Evolutionary conservation across 2,797 vertebrate species (phyloP), one percentile per base, ranked within the genome.

Genomic region (Cheirogaleus major): DNA sequence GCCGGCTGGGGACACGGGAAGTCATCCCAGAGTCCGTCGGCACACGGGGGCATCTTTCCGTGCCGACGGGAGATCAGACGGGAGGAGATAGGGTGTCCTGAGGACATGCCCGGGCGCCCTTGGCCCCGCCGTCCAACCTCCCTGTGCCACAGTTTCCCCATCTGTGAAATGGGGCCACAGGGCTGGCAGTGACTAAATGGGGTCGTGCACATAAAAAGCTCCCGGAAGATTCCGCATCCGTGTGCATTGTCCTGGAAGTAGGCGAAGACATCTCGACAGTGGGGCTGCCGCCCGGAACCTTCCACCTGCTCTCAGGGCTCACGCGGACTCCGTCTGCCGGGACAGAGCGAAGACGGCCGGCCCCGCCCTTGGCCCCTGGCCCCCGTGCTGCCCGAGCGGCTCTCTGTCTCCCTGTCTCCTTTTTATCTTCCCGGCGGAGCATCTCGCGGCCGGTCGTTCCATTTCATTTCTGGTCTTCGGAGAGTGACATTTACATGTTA

Each of bases 401-500:
- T 41, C 63, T 43, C 69, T 20, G 10, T 32, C 22, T 8, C 1
- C 76, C 59, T 0, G 0, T 59, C n/a, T 35, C 73, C 18, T 81
- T 93, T 98, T 97, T 95, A 97, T 98, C 98, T 96, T 88, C 82
- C 93, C 92, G 30, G 89, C 93, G 22, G 88, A 91, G 97, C 75
- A 63, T 93, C 96, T 87, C 14, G 59, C 95, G 86, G 85, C 83
- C 94, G 25, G 85, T 95, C 65, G 17, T 86, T 97, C 93, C 98
- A 93, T 95, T 98, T 97, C 98, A 96, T 91, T 18, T 52, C 98
- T 97, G 98, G 98, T 96, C 98, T 98, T 97, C 61, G 17, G 89
- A 98, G 98, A 97, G 97, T 98, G 98, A 98, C 98, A 98, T 98
- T 98, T 98, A 98, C 98, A 98, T 98, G 98, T 98, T 98, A 98